These are phyloP conservation scores for Chelmon rostratus DNA, from an alignment of 2,797 vertebrate species.

Conservation along the genomic window DNA sequence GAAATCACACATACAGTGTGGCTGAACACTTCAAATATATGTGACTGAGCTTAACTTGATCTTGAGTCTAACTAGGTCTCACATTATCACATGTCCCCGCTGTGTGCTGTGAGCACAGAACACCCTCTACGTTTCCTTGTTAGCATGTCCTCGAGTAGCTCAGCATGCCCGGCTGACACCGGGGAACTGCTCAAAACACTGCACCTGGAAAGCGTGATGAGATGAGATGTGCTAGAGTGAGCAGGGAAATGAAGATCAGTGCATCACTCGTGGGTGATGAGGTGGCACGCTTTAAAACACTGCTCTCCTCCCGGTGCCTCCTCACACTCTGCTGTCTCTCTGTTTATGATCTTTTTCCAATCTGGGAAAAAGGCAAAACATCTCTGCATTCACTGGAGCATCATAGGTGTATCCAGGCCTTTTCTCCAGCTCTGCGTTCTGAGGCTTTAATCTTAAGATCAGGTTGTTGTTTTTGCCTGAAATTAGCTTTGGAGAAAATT, in stretches of 20 bases:
- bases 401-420: constrained; percentile 56
- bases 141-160: constrained; percentile 79
- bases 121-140: constrained; percentile 78
- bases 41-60: constrained; percentile 23
- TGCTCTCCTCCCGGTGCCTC: constrained; percentile 46
- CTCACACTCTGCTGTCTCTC: constrained; percentile 23
- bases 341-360: constrained; percentile 69
- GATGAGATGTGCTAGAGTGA: constrained; percentile 84
- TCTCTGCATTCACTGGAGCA: constrained; percentile 61
- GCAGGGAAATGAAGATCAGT: constrained; percentile 84
- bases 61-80: constrained; percentile 39
- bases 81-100: constrained; percentile 49
- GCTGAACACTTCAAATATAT: neutral
- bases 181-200: constrained; percentile 65
- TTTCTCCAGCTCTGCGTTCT: constrained; percentile 26
- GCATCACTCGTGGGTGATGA: constrained; percentile 72
- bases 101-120: constrained; percentile 41
- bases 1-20: neutral
- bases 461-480: constrained; percentile 4
- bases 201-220: constrained; percentile 81
- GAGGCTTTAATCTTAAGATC: constrained; percentile 49
- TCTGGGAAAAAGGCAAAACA: constrained; percentile 14
- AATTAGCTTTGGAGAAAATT: constrained; percentile 34
- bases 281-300: constrained; percentile 70
- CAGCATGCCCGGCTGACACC: constrained; percentile 52